Evolutionary conservation across 1,140 invertebrate species (phyloP), one percentile per base, ranked within the genome.

Genomic region (Aphelinus atriplicis): DNA sequence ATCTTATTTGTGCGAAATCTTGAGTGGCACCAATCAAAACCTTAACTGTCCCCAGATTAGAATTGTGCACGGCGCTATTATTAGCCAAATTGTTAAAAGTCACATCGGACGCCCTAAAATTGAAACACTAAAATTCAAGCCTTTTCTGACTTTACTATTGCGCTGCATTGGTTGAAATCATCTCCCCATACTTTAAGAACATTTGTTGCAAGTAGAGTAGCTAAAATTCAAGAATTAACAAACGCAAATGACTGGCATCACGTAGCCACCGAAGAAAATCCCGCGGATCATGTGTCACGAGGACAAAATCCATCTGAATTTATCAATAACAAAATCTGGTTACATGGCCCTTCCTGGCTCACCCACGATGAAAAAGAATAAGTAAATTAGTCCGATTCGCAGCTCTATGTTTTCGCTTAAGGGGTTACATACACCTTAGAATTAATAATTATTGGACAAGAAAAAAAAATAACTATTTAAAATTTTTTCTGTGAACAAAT

Each of bases 11-110:
- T 46, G 50, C 84, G 1, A 88, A 86, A 75, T 72, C 77, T 7
- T 71, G 81, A 71, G 82, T 87, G 1, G 78, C 86, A 3, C 86
- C 86, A 2, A 50, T 83, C 6, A 83, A 85, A 76, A 71, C 53
- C 10, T 53, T 81, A 1, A 77, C 82, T 2, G 82, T 88, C n/a
- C 85, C 86, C 0, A 50, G 85, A 67, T 73, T 88, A 60, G 87
- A 88, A 78, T 76, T 88, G 5, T 81, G 77, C 50, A 85, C 77
- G 7, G 85, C 86, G 3, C 26, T 82, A n/a, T 45, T 87, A 7
- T 75, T 83, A 3, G 76, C 78, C 6, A 46, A 77, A 66, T 69
- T 83, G 43, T 10, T 79, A 3, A 55, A 63, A 42, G 60, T 26
- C 7, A 69, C 80, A 7, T 7, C 47, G 10, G n/a, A 75, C n/a